These are phyloP conservation scores for Poeciliopsis infans DNA, from an alignment of 2,797 vertebrate genomes.

Conservation along the genomic window DNA sequence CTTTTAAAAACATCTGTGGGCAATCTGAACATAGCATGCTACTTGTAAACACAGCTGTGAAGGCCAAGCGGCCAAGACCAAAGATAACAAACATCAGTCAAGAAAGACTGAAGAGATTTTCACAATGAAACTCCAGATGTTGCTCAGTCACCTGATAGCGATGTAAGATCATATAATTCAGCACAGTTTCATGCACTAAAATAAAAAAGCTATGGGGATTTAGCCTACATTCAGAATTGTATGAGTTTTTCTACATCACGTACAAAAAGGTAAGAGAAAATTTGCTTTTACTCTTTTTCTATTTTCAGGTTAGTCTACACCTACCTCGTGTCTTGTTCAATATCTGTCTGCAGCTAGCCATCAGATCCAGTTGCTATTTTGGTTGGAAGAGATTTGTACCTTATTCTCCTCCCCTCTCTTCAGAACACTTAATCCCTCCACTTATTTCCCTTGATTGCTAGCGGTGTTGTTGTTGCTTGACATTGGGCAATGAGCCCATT, in stretches of 20 bases:
- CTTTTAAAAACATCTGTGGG: slow-evolving; percentile 67
- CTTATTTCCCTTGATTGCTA: slow-evolving; percentile 70
- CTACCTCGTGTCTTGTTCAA: slow-evolving; percentile 15
- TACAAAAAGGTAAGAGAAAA: slow-evolving; percentile 18
- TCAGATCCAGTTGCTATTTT: slow-evolving; percentile 63
- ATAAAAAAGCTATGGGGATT: not conserved
- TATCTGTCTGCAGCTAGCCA: slow-evolving; percentile 38
- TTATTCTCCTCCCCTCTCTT: slow-evolving; percentile 12
- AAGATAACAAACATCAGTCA: slow-evolving; percentile 51
- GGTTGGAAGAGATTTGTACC: slow-evolving; percentile 29
- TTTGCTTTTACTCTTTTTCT: slow-evolving; percentile 10
- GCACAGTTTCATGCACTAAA: slow-evolving; percentile 1
- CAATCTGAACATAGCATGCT: slow-evolving; percentile 60
- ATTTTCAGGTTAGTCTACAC: slow-evolving; percentile 1
- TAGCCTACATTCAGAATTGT: not conserved
- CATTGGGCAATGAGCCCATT: slow-evolving; percentile 52
- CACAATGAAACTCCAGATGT: slow-evolving; percentile 48
- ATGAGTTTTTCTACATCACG: not conserved
- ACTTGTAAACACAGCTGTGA: slow-evolving; percentile 74
- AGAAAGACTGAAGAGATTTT: slow-evolving; percentile 45
- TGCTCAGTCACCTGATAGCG: slow-evolving; percentile 22
- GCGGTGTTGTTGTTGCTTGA: slow-evolving; percentile 62
- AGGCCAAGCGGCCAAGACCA: slow-evolving; percentile 46
- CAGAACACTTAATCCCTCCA: slow-evolving; percentile 71
- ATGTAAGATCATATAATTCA: slow-evolving; percentile 26